Percentiles rank a stretch among this genome's conserved stretches.
Conservation (phyloP, 2,113 vertebrate species). For the Asarcornis scutulata region DNA sequence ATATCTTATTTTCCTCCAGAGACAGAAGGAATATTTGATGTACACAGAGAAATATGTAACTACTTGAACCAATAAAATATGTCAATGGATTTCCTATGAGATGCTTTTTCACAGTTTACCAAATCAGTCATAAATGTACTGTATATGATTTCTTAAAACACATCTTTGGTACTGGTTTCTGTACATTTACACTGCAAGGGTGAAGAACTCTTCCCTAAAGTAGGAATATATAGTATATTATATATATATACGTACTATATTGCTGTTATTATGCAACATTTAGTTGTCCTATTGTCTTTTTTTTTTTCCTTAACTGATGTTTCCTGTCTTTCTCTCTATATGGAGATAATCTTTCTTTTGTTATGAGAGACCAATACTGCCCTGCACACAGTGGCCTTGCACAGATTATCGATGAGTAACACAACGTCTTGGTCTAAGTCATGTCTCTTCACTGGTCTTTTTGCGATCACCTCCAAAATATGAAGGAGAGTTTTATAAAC, state of each 20-base stretch:
- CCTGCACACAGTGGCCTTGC: background rate
- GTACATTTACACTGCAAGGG: background rate
- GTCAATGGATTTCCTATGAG: background rate
- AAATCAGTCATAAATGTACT: background rate
- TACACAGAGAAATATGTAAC: background rate
- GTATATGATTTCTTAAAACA: background rate
- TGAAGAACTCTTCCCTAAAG: background rate
- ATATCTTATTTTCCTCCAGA: background rate
- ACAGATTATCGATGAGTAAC: background rate
- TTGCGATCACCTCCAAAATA: background rate
- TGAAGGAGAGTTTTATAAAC: background rate
- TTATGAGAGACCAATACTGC: background rate
- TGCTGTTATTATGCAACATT: background rate
- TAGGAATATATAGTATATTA: background rate
- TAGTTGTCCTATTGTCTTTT: background rate
- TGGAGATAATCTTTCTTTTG: background rate
- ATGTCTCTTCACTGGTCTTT: background rate
- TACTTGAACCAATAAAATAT: background rate
- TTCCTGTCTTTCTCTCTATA: background rate
- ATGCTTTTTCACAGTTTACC: background rate
- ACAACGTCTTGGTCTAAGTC: background rate
- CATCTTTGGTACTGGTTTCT: background rate
- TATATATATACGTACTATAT: too few species aligned
- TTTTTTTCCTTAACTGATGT: background rate
- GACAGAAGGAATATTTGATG: rapidly evolving